Evolutionary conservation across 2,113 vertebrate species (phyloP), one percentile per base, ranked within the genome.

Genomic region (Phoxinus phoxinus): DNA sequence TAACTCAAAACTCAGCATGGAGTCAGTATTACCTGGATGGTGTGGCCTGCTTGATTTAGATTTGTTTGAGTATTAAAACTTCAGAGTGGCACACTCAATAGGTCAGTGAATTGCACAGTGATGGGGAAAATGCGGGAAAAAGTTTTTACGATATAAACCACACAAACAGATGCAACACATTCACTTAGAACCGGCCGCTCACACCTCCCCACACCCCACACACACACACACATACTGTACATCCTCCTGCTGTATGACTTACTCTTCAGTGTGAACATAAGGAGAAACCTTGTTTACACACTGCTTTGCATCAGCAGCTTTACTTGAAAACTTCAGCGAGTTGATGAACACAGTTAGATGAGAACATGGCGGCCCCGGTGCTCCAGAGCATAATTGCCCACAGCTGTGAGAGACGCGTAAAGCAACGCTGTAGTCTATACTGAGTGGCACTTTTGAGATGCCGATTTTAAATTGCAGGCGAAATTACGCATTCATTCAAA

Each of bases 401-500:
- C 48, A 72, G 75, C 86, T 83, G 81, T 72, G 81, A 72, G 32
- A 69, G 81, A 65, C 0, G 27, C 53, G 81, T 51, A 83, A 35
- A 53, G 81, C 81, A 56, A 32, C 46, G 8, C 46, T 56, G 65
- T 41, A 17, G 69, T 63, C 59, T 67, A 56, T 35, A 74, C 69
- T 30, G 78, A 75, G 69, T 75, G 75, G 7, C 58, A 69, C 77
- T 77, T 85, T 81, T 69, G 48, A 85, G 44, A 72, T 56, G 67
- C 37, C 46, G 56, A 59, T 63, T 79, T 11, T 51, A 35, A 82
- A 80, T 73, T 81, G 69, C 37, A 76, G 46, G 46, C 53, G 6
- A 84, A 84, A 77, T 83, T 83, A 72, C 27, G 48, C 65, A 25
- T 56, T 83, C 48, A 83, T 83, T 83, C 81, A 83, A 80, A 41